Evolutionary conservation across 2,888 invertebrate species (phyloP).

Genomic region (Tiliacea aurago): DNA sequence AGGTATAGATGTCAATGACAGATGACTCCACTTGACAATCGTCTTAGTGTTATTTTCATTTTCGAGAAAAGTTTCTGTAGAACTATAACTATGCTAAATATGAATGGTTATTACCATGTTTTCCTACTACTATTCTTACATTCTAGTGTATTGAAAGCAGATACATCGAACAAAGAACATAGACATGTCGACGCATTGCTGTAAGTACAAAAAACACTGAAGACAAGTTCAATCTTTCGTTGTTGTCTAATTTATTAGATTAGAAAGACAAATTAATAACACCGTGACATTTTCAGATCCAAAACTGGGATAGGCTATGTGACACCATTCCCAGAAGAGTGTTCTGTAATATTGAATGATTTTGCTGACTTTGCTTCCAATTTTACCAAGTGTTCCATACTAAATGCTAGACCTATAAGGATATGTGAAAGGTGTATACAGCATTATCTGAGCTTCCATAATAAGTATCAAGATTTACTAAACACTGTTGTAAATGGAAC

Average conservation of each 20-base stretch:
- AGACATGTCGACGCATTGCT: slow-evolving; percentile 26
- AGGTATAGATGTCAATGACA: no score
- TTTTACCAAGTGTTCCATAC: slow-evolving; percentile 91
- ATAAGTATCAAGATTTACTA: slow-evolving; percentile 88
- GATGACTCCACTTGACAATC: no score
- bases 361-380: slow-evolving; percentile 90
- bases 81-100: slow-evolving; percentile 35
- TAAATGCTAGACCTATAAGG: slow-evolving; percentile 91
- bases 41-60: no score
- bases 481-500: slow-evolving; percentile 86
- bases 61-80: no score
- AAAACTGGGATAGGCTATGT: slow-evolving; percentile 60
- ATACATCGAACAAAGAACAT: slow-evolving; percentile 44
- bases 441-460: slow-evolving; percentile 87
- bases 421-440: slow-evolving; percentile 91
- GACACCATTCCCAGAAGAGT: slow-evolving; percentile 70
- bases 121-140: slow-evolving; percentile 51
- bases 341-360: slow-evolving; percentile 75
- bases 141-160: slow-evolving; percentile 62
- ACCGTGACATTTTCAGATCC: slow-evolving; percentile 67
- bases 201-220: slow-evolving; percentile 17
- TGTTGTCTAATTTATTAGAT: neutral
- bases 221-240: neutral
- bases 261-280: no score
- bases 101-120: slow-evolving; percentile 53